Percentiles rank a stretch among this genome's conserved stretches.
Conservation (phyloP, 2,888 invertebrate genomes). For the Eucriotettix oculatus region DNA sequence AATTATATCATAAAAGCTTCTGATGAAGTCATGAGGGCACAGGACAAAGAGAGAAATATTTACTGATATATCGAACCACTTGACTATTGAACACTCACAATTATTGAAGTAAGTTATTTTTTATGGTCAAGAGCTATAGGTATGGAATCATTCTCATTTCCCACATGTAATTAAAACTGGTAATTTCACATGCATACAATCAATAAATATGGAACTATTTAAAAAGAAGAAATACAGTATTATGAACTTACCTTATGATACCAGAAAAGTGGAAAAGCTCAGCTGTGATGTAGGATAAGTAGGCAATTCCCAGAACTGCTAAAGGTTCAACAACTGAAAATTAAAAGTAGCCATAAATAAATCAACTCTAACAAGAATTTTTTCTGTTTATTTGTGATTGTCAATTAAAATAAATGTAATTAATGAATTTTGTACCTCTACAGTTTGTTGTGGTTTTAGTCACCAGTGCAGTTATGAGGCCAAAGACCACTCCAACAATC, state of each 20-base stretch:
- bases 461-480: slow-evolving; percentile 33
- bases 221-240: no score
- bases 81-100: no score
- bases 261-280: slow-evolving; percentile 43
- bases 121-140: no score
- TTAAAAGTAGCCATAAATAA: not conserved
- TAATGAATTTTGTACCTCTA: slow-evolving; percentile 23
- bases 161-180: no score
- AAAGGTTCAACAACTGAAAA: slow-evolving; percentile 36
- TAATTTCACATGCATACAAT: no score
- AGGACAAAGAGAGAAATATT: no score
- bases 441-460: slow-evolving; percentile 30
- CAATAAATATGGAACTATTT: no score
- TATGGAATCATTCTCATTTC: no score
- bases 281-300: slow-evolving; percentile 39
- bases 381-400: not conserved
- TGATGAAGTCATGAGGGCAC: no score
- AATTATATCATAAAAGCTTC: no score
- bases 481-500: slow-evolving; percentile 32
- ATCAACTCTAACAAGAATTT: not conserved
- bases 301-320: slow-evolving; percentile 40
- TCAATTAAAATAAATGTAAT: not conserved
- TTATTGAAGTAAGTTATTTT: no score
- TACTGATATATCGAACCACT: no score
- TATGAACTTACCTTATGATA: slow-evolving; percentile 22